Conservation (phyloP, 2,113 vertebrate genomes). For the Sinosuthora webbiana region DNA sequence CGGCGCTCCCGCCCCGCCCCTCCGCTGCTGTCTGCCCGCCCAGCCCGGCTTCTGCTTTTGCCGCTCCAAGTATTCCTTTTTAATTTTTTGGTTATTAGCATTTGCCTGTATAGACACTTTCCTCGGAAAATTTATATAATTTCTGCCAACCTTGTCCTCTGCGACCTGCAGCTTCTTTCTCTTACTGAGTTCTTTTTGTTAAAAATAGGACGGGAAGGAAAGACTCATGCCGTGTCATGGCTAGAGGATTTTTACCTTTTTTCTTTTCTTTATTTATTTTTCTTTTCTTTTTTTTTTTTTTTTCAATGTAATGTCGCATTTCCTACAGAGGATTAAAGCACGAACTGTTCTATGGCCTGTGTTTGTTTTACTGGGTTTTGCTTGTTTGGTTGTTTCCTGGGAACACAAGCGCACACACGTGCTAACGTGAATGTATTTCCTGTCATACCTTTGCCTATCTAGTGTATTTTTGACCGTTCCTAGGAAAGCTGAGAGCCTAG, state of each 20-base stretch:
- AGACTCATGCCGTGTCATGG: fast-evolving
- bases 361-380: background rate
- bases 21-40: background rate
- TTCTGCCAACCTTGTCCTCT: fast-evolving
- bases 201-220: background rate
- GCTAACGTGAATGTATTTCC: fast-evolving
- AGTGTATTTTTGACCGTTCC: fast-evolving
- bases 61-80: fast-evolving
- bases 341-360: background rate
- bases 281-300: too few relatives aligned
- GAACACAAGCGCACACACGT: fast-evolving
- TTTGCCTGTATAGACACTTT: background rate
- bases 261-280: too few relatives aligned
- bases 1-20: background rate
- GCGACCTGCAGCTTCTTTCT: background rate
- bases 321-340: fast-evolving
- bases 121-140: fast-evolving
- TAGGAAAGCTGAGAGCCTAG: background rate
- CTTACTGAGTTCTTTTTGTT: fast-evolving
- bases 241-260: fast-evolving
- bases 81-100: fast-evolving
- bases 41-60: fast-evolving
- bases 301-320: fast-evolving
- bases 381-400: fast-evolving
- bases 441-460: too few relatives aligned